Base-by-base conservation (phyloP, 2,888 invertebrate genomes). In the Epinotia ramella region DNA sequence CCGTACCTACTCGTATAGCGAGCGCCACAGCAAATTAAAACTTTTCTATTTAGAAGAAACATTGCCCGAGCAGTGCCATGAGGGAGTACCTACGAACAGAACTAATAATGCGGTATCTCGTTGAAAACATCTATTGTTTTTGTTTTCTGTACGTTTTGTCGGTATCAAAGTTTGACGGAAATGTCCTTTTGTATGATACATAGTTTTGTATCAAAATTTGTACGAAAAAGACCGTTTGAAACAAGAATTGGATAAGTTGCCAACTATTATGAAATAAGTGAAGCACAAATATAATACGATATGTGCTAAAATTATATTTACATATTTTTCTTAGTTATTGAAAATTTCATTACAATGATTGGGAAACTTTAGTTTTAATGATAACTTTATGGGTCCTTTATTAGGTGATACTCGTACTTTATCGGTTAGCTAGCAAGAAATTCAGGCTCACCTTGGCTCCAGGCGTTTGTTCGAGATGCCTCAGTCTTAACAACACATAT, bases 31-130 rank as follows among this genome's bases (percentile, higher is more conserved):
- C 86, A 82, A 89, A 89, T 91, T 89, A 89, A 90, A 91, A 91
- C 90, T 91, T 91, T 89, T 84, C 85, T 87, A 87, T 88, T 89
- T 89, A 87, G 85, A 87, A 87, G 86, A 89, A 85, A 86, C 87
- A 86, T 83, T 79, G 80, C 81, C 81, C 81, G 78, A 80, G 82
- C 83, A 44, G 80, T 80, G 80, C 81, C 83, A 84, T 84, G 83
- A 83, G 83, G 83, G 80, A 84, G 81, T 79, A n/a, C n/a, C n/a
- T n/a, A 82, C 67, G 56, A 56, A 83, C 83, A 82, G 82, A 83
- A 84, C 82, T 83, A 84, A 85, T 84, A 86, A 84, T 82, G 78
- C 78, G 79, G 71, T 79, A 79, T 80, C 81, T 78, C 80, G 82
- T 82, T 83, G 83, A 84, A 84, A 88, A 84, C 84, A 83, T 82